Base-by-base conservation (phyloP, 2,888 invertebrate genomes). In the Tenthredo livida region DNA sequence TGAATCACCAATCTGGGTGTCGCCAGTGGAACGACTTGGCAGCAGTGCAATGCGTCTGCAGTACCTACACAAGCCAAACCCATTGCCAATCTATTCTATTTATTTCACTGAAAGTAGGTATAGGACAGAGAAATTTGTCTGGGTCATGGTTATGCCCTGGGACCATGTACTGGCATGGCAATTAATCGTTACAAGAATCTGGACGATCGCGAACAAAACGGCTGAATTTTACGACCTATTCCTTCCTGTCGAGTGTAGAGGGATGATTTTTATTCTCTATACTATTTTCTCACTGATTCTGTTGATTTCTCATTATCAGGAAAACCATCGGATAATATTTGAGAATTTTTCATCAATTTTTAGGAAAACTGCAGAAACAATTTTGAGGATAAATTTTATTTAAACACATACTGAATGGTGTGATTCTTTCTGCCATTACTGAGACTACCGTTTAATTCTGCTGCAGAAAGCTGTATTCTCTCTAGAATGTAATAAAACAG, bases 21-120 rank as follows among this genome's bases (percentile, higher is more conserved):
- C 80, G 80, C 80, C 61, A 21, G 61, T 80, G 61, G 25, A 80
- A 80, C 61, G 58, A 21, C 40, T 80, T 80, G 80, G 80, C 80
- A 80, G 29, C 40, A 2, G 80, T 43, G 37, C 80, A 40, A 80
- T 80, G 61, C 61, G 80, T 58, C 80, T 58, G 61, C 37, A 78
- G 37, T 37, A 80, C n/a, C n/a, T n/a, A n/a, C 61, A 37, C 40
- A 80, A 61, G 80, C 80, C 80, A 80, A 61, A 61, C 12, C 58
- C 80, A 61, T 61, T 58, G 80, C 58, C 80, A 58, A 61, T 61
- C 58, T 61, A 50, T 61, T 58, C 29, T 9, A 33, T 61, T 33
- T 10, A 40, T 37, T 37, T n/a, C 37, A 15, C 21, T 1, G 40
- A 10, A 21, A 37, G 17, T 54, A 50, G 12, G 15, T 77, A 50